Evolutionary conservation across 2,888 invertebrate species (phyloP).

Genomic region (Volucella zonaria): DNA sequence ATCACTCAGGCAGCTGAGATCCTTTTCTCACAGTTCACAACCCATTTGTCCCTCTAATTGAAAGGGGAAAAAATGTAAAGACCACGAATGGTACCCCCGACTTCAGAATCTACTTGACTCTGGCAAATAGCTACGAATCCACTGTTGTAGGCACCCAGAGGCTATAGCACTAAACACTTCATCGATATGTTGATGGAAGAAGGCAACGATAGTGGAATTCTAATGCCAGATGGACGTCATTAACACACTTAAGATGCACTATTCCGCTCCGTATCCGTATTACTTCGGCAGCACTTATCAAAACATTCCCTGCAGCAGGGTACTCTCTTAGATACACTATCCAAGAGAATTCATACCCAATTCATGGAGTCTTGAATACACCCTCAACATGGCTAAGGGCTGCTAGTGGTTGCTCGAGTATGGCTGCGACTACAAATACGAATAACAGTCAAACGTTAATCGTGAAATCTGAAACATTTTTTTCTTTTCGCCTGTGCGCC

Average conservation of each 20-base stretch:
- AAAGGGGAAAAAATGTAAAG: conserved; percentile 43
- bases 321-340: conserved; percentile 24
- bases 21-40: conserved; percentile 36
- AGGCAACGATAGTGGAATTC: conserved; percentile 59
- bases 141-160: neutral
- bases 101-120: conserved; percentile 59
- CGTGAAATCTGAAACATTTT: conserved; percentile 68
- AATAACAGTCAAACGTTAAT: conserved; percentile 57
- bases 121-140: conserved; percentile 37
- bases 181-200: conserved; percentile 60
- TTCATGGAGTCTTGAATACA: conserved; percentile 33
- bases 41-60: neutral
- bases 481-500: conserved; percentile 1
- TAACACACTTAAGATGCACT: conserved; percentile 70
- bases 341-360: conserved; percentile 13
- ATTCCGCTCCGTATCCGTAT: conserved; percentile 53
- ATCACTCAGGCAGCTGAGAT: conserved; percentile 53
- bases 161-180: conserved; percentile 56
- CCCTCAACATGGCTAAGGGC: conserved; percentile 32
- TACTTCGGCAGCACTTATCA: conserved; percentile 69
- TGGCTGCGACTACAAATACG: conserved; percentile 12
- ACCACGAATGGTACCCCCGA: neutral
- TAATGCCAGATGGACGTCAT: conserved; percentile 69
- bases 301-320: conserved; percentile 61
- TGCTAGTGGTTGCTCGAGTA: neutral